Conservation (phyloP, 2,797 vertebrate genomes). For the Apogon talboti region DNA sequence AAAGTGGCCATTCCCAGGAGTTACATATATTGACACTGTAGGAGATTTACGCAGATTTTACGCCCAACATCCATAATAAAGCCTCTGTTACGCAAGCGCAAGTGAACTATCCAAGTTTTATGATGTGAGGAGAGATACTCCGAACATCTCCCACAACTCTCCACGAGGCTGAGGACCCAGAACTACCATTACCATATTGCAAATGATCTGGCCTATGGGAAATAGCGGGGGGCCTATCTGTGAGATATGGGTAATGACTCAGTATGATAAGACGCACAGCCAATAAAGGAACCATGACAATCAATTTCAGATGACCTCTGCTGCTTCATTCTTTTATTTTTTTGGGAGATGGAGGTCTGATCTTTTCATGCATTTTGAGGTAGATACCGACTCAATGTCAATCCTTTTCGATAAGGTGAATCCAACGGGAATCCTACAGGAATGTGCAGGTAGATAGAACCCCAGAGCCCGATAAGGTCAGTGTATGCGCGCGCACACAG, state of each 20-base stretch:
- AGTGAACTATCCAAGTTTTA: background rate
- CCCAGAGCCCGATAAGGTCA: conserved; percentile 54
- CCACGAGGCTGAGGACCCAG: conserved; percentile 24
- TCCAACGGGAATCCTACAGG: background rate
- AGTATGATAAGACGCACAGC: conserved; percentile 61
- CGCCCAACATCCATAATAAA: conserved; percentile 1
- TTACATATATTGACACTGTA: background rate
- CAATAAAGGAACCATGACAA: conserved; percentile 26
- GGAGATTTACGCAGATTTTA: background rate
- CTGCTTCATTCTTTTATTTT: background rate
- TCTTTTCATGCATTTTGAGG: background rate
- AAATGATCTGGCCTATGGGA: conserved; percentile 47
- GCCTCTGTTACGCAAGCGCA: background rate
- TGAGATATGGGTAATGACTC: conserved; percentile 47
- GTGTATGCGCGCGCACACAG: conserved; percentile 23
- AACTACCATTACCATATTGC: conserved; percentile 34
- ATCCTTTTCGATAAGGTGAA: conserved; percentile 29
- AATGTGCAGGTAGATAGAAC: conserved; percentile 23
- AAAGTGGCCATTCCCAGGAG: background rate
- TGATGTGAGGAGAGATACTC: background rate
- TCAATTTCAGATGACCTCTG: conserved; percentile 40
- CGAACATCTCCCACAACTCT: conserved; percentile 13
- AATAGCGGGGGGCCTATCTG: conserved; percentile 35
- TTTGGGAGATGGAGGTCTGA: conserved; percentile 15
- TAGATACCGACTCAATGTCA: conserved; percentile 9